Base-by-base conservation (phyloP, 2,113 vertebrate genomes). In the Tragulus kanchil region DNA sequence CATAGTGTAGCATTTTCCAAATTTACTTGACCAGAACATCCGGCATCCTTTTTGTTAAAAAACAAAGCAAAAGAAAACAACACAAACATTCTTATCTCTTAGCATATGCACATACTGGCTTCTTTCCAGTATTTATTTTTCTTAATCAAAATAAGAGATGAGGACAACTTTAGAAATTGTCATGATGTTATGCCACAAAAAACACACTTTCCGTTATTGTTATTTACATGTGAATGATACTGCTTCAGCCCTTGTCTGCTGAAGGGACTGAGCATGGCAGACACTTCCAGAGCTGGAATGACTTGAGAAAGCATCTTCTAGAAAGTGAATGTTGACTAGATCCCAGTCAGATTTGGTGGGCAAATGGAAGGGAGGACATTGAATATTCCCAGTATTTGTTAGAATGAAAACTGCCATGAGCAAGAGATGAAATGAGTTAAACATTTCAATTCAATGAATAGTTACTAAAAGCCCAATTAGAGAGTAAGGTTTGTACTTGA, bases 111-210 rank as follows among this genome's bases (percentile, higher is more conserved):
- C 31, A 78, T 50, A 78, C 17, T 93, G 26, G 28, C 52, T 90
- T 96, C 48, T 92, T 73, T 85, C 69, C 65, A 78, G 23, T 86
- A 28, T 90, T 90, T 87, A 64, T 59, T 87, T 90, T 84, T 81
- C 42, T 90, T 84, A 56, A 65, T 79, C 19, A 89, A 97, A 94
- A 69, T 67, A 89, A 85, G 8, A 69, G 28, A 52, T 31, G 5
- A 69, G 48, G 69, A 59, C 28, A 89, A 21, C 84, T 87, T 91
- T 90, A 81, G 77, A 91, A 89, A 88, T 79, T 67, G 26, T 78
- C n/a, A n/a, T 79, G 5, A 26, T 61, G 2, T 94, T 61, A 50
- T 67, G 23, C 36, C 16, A 61, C 54, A 58, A 90, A 59, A 90
- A 93, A 59, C 36, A 77, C 75, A 71, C 21, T 85, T 71, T 89